A percentile compares a stretch with the other conserved stretches of the same genome.
phyloP scores from a whole-genome alignment of 35 echinoderm and acorn worm species.

The Eucidaris tribuloides region DNA sequence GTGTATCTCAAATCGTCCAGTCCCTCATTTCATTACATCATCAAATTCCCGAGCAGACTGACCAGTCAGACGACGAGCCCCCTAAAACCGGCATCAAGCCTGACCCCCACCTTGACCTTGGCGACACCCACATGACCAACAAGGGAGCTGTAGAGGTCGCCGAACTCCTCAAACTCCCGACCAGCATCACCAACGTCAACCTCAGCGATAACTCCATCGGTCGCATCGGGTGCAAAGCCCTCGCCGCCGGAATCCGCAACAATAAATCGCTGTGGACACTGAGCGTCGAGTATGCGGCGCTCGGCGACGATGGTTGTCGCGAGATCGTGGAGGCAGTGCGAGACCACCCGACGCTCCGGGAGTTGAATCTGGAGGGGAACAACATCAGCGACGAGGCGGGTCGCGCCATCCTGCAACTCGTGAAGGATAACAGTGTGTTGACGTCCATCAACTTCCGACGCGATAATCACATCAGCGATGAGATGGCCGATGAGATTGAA shows the following conservation, averaged over 20 bases:
- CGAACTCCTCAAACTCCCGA: conserved; percentile 51
- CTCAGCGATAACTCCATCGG: conserved; percentile 66
- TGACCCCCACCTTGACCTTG: conserved; percentile 58
- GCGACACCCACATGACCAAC: conserved; percentile 62
- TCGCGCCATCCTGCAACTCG: conserved; percentile 52
- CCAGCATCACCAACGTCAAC: conserved; percentile 52
- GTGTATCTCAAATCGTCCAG: conserved; percentile 43
- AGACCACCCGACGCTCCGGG: conserved; percentile 37
- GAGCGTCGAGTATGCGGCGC: conserved; percentile 43
- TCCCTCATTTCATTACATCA: conserved; percentile 58
- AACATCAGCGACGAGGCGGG: conserved; percentile 51
- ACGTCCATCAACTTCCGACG: conserved; percentile 47
- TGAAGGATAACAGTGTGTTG: conserved; percentile 66
- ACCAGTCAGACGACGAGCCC: conserved; percentile 17
- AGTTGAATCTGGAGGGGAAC: conserved; percentile 82
- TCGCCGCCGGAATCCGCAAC: conserved; percentile 37
- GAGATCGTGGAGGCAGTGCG: conserved; percentile 64
- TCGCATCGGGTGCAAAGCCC: conserved; percentile 51
- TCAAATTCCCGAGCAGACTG: not conserved
- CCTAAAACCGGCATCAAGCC: conserved; percentile 33
- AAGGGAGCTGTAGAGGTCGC: conserved; percentile 41
- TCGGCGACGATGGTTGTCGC: conserved; percentile 48
- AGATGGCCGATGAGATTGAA: conserved; percentile 52
- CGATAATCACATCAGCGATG: conserved; percentile 43
- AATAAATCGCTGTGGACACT: conserved; percentile 57